Conservation (phyloP, 2,113 vertebrate species). For the Phylloscopus whistleri region DNA sequence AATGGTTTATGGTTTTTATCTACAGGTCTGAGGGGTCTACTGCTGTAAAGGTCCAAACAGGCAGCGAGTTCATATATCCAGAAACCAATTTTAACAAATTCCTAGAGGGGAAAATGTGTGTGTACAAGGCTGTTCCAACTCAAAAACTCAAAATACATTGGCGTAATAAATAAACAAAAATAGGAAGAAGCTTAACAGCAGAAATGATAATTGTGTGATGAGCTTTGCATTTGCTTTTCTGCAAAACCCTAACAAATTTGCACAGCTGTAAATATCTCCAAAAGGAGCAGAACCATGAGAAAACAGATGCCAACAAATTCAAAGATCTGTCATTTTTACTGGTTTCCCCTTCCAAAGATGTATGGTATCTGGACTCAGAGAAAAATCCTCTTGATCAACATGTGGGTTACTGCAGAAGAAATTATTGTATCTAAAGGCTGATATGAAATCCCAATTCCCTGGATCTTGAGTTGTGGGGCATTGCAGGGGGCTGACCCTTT, state of each 20-base stretch:
- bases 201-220: not conserved
- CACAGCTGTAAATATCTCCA: not conserved
- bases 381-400: not conserved
- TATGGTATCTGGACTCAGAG: not conserved
- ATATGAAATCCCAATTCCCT: not conserved
- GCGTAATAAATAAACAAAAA: slow-evolving; percentile 16
- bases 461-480: not conserved
- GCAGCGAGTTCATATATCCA: not conserved
- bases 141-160: not conserved
- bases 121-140: not conserved
- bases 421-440: not conserved
- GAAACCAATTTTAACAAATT: not conserved
- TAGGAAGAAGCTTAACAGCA: slow-evolving; percentile 16
- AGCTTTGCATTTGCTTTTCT: slow-evolving; percentile 31
- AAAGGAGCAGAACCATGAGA: not conserved
- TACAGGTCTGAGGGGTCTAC: not conserved
- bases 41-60: not conserved
- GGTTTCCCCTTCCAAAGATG: not conserved
- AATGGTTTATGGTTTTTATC: not conserved
- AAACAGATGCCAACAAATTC: not conserved
- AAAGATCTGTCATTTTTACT: not conserved
- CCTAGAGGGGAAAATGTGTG: not conserved
- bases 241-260: not conserved
- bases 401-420: not conserved
- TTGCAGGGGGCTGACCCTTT: not conserved